Conservation (phyloP, 1,140 invertebrate genomes). For the Atopsyche davidsoni region DNA sequence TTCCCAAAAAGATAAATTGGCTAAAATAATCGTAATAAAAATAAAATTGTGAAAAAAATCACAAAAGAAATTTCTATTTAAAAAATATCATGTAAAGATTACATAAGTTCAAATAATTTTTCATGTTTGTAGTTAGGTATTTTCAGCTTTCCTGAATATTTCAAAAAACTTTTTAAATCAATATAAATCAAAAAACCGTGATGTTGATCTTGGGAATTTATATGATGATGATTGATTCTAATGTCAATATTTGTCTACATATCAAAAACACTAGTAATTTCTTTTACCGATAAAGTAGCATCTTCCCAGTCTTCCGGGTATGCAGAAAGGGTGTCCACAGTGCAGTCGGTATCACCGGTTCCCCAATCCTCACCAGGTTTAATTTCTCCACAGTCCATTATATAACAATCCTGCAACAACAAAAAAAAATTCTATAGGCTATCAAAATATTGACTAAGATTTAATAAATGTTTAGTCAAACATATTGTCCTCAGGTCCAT, state of each 20-base stretch:
- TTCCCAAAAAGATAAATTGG: too few relatives aligned
- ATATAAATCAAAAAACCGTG: too few relatives aligned
- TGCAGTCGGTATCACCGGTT: slow-evolving; percentile 61
- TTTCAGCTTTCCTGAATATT: slow-evolving; percentile 12
- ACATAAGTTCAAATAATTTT: too few relatives aligned
- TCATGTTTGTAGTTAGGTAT: slow-evolving; percentile 15
- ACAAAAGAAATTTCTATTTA: too few relatives aligned
- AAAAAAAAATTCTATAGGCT: too few relatives aligned
- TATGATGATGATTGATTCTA: slow-evolving; percentile 2
- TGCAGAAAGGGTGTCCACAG: slow-evolving; percentile 61
- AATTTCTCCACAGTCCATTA: slow-evolving; percentile 69
- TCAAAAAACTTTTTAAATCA: too few relatives aligned
- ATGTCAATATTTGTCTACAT: slow-evolving; percentile 1
- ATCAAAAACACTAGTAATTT: slow-evolving; percentile 34
- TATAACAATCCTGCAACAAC: slow-evolving; percentile 53
- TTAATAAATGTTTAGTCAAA: too few relatives aligned
- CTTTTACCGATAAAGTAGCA: slow-evolving; percentile 35
- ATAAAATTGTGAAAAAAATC: too few relatives aligned
- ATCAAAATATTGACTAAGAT: too few relatives aligned
- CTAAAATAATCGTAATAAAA: too few relatives aligned
- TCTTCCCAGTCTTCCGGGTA: slow-evolving; percentile 71
- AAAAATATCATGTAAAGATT: too few relatives aligned
- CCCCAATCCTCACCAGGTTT: slow-evolving; percentile 55
- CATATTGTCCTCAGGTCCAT: too few relatives aligned
- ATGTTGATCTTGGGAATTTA: slow-evolving; percentile 15